Evolutionary conservation across 2,113 vertebrate genomes (phyloP), one percentile per base, ranked within the genome.

Genomic region (Pithys albifrons): DNA sequence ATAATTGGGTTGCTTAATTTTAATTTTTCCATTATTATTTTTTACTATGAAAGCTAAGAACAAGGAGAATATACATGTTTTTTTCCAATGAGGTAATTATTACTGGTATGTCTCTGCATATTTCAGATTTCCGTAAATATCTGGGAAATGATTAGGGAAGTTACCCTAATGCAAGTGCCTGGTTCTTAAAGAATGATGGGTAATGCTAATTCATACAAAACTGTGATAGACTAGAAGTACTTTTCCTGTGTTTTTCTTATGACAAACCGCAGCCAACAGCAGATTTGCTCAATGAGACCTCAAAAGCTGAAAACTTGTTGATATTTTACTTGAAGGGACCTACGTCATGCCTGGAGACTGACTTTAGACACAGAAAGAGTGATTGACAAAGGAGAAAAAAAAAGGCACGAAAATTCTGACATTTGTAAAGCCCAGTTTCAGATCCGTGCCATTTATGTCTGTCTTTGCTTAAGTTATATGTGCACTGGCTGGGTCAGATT

Each of bases 121-220:
- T 93, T 93, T 91, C 71, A 79, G 93, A 94, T 81, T 71, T 86
- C 81, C 91, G 85, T 79, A 97, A 71, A 57, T 93, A 64, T 55
- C 72, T 96, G 81, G 76, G 88, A 88, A 91, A 43, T 25, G 27
- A 73, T 88, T 70, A 55, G 58, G 74, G 76, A 84, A 85, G 64
- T 67, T 82, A 49, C 75, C 80, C 37, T 81, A 41, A 62, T 0
- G 0, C 61, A 46, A 92, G 61, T 73, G 62, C 58, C 70, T 89
- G 37, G 12, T 87, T 94, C 54, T 78, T 91, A 83, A 89, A 95
- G 65, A 65, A 65, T 6, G 2, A 41, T 83, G 49, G n/a, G 61
- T 91, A 81, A 91, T 54, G 67, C 83, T 90, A 81, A 49, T 89
- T 78, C 92, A 93, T 62, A 70, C 80, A 71, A 89, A 97, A 64